Evolutionary conservation across 2,888 invertebrate genomes (phyloP), one percentile per base, ranked within the genome.

Genomic region (Dicranocentrus wangi): DNA sequence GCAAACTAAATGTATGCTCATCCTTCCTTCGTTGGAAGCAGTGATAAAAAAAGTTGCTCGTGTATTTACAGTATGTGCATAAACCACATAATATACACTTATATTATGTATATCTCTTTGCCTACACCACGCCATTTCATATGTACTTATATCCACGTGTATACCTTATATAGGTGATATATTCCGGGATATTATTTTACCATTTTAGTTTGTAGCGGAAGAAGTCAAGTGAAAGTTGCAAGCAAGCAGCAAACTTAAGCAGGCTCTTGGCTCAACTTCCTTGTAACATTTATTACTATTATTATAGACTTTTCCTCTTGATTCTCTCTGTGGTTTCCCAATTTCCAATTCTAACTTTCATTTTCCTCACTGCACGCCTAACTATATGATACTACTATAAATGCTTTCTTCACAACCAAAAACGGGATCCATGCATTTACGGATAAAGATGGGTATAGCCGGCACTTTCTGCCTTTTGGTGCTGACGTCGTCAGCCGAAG

Each of bases 161-260:
- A 32, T n/a, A n/a, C n/a, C n/a, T n/a, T n/a, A 32, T 32, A 32
- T 32, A 32, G n/a, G 47, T 47, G 15, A n/a, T 47, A 47, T 15
- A n/a, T n/a, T n/a, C n/a, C n/a, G n/a, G n/a, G n/a, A n/a, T 47
- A 47, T 47, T n/a, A 47, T 13, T 47, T 13, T 47, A 47, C 15
- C 17, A 47, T 47, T 47, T n/a, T 47, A 39, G 13, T 39, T 7
- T 13, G 13, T 7, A 39, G 10, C 42, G n/a, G 63, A 72, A 23
- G 28, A 63, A 72, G 72, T 72, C 72, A 63, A 72, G 72, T 51
- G 51, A 51, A 63, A 63, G 60, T 27, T 58, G 10, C 15, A 7
- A 10, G 58, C 39, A 32, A 25, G 15, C 17, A 32, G 60, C 60
- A 61, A 58, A 39, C 39, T 28, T 69, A 21, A 43, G n/a, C 21